phyloP scores from a whole-genome alignment of 2,888 invertebrate species.

The Pardosa pseudoannulata region DNA sequence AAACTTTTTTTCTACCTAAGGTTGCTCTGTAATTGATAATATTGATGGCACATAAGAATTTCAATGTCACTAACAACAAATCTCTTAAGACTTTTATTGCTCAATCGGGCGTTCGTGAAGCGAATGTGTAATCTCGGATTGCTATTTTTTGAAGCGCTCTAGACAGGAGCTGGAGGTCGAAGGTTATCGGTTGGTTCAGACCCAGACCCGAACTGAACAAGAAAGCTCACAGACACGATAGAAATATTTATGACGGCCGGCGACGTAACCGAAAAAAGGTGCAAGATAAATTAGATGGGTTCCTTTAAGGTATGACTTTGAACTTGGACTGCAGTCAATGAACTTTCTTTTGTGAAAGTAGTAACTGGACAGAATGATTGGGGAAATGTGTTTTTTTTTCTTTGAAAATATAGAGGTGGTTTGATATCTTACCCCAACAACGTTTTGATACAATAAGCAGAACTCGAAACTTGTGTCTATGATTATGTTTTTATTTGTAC shows the following conservation, averaged over 20 bases:
- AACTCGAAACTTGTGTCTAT: too few species aligned
- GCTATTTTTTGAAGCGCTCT: not conserved
- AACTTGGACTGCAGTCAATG: not conserved
- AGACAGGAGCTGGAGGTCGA: not conserved
- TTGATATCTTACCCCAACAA: too few species aligned
- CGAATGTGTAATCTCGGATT: not conserved
- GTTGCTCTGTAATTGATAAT: not conserved
- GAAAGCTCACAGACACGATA: not conserved
- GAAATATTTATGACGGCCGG: not conserved
- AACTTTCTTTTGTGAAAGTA: too few species aligned
- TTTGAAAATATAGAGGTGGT: too few species aligned
- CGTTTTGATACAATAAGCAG: too few species aligned
- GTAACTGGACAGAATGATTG: too few species aligned
- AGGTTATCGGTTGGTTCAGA: not conserved
- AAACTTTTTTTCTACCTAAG: too few species aligned
- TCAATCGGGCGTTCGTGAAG: not conserved
- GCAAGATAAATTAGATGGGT: not conserved
- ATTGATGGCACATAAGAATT: not conserved
- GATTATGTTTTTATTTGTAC: too few species aligned
- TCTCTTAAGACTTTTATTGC: slow-evolving; percentile 1
- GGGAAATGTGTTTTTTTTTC: too few species aligned
- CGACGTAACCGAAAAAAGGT: not conserved
- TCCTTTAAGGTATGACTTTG: not conserved
- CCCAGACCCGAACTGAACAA: not conserved
- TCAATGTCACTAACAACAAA: not conserved